Conservation (phyloP, 2,888 invertebrate species). For the Eristalis tenax region DNA sequence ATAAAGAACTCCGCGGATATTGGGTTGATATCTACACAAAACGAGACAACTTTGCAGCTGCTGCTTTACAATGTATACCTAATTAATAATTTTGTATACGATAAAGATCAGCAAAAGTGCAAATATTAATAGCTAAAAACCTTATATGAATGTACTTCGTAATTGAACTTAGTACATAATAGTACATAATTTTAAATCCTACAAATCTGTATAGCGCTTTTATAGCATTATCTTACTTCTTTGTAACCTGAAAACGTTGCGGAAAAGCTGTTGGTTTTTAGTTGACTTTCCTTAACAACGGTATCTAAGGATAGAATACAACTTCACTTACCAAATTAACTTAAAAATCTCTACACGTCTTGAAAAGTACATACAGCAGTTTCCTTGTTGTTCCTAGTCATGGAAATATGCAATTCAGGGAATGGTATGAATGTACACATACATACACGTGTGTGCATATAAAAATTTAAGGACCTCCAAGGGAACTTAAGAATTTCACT, state of each 20-base stretch:
- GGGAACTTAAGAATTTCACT: constrained; percentile 34
- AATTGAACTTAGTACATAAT: no score
- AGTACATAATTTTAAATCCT: no score
- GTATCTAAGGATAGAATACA: constrained; percentile 62
- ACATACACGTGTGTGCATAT: constrained; percentile 15
- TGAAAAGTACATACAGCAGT: constrained; percentile 28
- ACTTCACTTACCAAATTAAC: constrained; percentile 59
- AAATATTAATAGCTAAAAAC: no score
- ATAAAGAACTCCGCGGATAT: no score
- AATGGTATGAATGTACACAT: constrained; percentile 7
- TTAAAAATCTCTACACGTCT: constrained; percentile 66
- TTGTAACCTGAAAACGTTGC: constrained; percentile 1
- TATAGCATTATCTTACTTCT: no score
- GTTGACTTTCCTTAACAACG: constrained; percentile 58
- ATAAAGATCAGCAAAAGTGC: no score
- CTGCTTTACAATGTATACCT: no score
- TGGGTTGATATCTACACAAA: no score
- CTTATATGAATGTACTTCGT: no score
- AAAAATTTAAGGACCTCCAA: constrained; percentile 40
- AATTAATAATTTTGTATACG: no score
- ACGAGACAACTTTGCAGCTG: no score
- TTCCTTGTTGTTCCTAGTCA: constrained; percentile 56
- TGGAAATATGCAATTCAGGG: constrained; percentile 45
- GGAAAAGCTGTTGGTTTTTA: constrained; percentile 30
- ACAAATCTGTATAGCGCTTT: no score